Evolutionary conservation across 2,113 vertebrate species (phyloP).

Genomic region (Microtus richardsoni): DNA sequence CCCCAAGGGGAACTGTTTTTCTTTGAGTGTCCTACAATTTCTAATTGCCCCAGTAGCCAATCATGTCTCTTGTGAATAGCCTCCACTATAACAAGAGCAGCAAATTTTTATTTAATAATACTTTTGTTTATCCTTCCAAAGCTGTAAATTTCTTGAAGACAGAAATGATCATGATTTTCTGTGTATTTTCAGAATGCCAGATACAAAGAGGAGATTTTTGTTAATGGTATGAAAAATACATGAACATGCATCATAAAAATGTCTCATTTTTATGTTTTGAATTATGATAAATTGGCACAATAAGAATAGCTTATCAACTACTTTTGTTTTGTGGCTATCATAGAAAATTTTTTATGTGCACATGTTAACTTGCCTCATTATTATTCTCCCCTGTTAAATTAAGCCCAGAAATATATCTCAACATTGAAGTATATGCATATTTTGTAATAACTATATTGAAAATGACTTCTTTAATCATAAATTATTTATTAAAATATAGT

Average conservation of each 20-base stretch:
- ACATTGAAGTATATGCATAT: not conserved
- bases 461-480: conserved; percentile 5
- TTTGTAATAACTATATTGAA: not conserved
- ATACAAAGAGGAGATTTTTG: not conserved
- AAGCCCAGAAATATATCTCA: not conserved
- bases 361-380: not conserved
- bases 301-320: not conserved
- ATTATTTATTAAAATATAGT: conserved; percentile 18
- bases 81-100: not conserved
- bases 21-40: not conserved
- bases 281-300: not conserved
- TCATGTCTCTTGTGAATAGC: not conserved
- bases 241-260: not conserved
- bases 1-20: not conserved
- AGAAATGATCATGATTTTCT: not conserved
- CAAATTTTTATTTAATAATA: not conserved
- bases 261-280: not conserved
- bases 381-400: not conserved
- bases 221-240: not conserved
- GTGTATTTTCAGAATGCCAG: not conserved
- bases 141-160: not conserved
- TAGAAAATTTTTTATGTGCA: not conserved
- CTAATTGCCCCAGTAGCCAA: not conserved
- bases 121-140: not conserved
- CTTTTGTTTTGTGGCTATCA: not conserved